Percentiles rank a stretch among this genome's conserved stretches.
Evolutionary conservation across 2,888 invertebrate species (phyloP).

Genomic region (Busseola fusca): DNA sequence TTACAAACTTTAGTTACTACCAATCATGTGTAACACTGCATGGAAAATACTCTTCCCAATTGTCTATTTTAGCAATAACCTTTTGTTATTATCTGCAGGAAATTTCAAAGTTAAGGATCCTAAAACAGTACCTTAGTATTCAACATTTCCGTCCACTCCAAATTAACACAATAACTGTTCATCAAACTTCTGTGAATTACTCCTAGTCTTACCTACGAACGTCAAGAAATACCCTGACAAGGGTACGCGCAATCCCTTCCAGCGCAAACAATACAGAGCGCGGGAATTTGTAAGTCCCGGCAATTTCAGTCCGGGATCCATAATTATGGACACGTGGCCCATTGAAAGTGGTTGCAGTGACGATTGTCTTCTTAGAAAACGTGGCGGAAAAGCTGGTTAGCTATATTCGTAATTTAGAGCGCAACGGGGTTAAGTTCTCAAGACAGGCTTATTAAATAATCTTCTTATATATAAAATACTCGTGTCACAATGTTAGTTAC

Average conservation of each 20-base stretch:
- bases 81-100: not conserved
- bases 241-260: conserved; percentile 60
- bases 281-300: conserved; percentile 55
- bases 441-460: not conserved
- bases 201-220: conserved; percentile 47
- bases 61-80: not conserved
- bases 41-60: not conserved
- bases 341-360: conserved; percentile 7
- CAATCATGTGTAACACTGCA: not conserved
- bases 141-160: conserved; percentile 28
- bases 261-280: conserved; percentile 60
- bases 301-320: conserved; percentile 63
- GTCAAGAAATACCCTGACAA: conserved; percentile 64
- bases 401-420: not conserved
- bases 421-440: too few species aligned
- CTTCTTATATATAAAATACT: too few species aligned
- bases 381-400: not conserved
- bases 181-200: conserved; percentile 44
- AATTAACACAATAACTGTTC: conserved; percentile 55
- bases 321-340: conserved; percentile 57
- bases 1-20: not conserved
- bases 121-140: conserved; percentile 1
- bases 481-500: too few species aligned
- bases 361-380: conserved; percentile 5
- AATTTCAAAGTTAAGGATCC: not conserved